Base-by-base conservation (phyloP, 2,888 invertebrate genomes). In the Polietes domitor region DNA sequence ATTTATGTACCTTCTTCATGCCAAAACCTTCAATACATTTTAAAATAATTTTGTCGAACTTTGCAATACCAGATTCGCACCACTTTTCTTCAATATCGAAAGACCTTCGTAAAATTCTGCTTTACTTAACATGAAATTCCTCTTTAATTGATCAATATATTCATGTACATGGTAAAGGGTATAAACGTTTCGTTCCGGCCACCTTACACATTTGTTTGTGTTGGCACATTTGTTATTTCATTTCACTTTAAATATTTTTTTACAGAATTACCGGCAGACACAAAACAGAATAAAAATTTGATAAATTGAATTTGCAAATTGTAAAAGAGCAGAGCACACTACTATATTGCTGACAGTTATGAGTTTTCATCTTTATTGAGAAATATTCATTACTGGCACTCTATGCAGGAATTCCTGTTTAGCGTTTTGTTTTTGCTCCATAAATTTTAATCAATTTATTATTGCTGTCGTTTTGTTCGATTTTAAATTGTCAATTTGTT, bases 381-480 rank as follows among this genome's bases (percentile, higher is more conserved):
- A 19, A 53, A 19, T 9, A 6, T 53, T 53, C n/a, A 53, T 53
- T 21, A 9, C 21, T 10, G 24, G 5, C 4, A 6, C 2, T 53
- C 19, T 21, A 24, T 9, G 53, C 53, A 4, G 53, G 53, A 53
- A 53, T 24, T 19, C 53, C 19, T 53, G 53, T n/a, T n/a, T 50
- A 19, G 19, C 21, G 26, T 58, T 24, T 28, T 32, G 7, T 32
- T 1, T 63, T 17, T 32, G n/a, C 32, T 0, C 17, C 32, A 63
- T 65, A 65, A 65, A 65, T 41, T 65, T 37, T 65, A 19, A 65
- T 65, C 65, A 65, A 65, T 65, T 65, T 65, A 65, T 65, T 37
- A 65, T 19, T 41, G 41, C 17, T 65, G 65, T 41, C 37, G 15
- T 41, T 43, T 68, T 19, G 17, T 58, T n/a, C 61, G n/a, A 61